A percentile compares a stretch with the other conserved stretches of the same genome.
These are phyloP conservation scores for Ptychadena robeensis DNA, from an alignment of 2,797 vertebrate species.

Conservation along the genomic window DNA sequence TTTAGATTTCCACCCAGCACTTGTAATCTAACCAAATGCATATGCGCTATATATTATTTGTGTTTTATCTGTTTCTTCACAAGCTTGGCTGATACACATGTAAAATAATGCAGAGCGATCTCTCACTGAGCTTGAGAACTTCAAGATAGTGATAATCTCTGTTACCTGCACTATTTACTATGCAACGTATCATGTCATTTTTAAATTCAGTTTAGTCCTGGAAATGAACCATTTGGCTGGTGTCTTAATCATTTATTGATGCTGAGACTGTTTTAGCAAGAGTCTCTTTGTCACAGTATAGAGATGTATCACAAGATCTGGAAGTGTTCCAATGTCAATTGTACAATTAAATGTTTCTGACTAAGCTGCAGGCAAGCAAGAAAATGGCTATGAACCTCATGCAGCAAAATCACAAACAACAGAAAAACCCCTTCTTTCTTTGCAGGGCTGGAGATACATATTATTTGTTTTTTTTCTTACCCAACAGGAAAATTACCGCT, in stretches of 20 bases:
- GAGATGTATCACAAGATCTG: constrained; percentile 42
- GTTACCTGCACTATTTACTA: constrained; percentile 40
- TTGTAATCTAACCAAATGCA: constrained; percentile 30
- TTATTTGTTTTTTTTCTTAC: no score
- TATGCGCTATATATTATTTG: constrained; percentile 52
- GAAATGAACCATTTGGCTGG: constrained; percentile 49
- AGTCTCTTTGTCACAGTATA: constrained; percentile 56
- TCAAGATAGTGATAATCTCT: constrained; percentile 30
- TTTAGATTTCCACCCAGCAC: constrained; percentile 42
- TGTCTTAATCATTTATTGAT: constrained; percentile 60
- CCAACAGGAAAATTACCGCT: neutral
- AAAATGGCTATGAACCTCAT: constrained; percentile 13
- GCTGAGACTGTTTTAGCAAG: constrained; percentile 50
- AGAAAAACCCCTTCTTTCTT: neutral
- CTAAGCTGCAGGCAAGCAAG: constrained; percentile 18
- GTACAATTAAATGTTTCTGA: constrained; percentile 47
- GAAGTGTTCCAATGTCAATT: constrained; percentile 46
- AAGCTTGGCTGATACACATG: constrained; percentile 28
- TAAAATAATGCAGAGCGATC: constrained; percentile 35
- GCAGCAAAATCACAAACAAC: neutral
- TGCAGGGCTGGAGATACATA: neutral
- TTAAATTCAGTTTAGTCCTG: constrained; percentile 42
- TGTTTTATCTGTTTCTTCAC: constrained; percentile 38
- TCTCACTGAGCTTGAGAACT: constrained; percentile 3
- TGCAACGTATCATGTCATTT: constrained; percentile 17